Conservation (phyloP, 2,113 vertebrate species). For the Aphyosemion australe region DNA sequence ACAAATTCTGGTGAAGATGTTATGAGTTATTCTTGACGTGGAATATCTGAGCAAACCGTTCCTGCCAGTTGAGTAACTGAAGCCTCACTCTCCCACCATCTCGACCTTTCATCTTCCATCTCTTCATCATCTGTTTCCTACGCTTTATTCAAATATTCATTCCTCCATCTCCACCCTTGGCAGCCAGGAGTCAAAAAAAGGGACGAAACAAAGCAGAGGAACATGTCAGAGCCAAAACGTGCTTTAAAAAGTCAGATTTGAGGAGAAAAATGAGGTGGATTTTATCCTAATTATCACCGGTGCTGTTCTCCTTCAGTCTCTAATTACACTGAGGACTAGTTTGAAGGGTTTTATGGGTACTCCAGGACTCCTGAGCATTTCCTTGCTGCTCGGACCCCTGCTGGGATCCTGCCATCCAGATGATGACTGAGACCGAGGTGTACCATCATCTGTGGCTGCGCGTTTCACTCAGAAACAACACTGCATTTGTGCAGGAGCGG, state of each 20-base stretch:
- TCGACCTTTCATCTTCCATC: conserved; percentile 64
- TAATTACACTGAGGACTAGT: conserved; percentile 69
- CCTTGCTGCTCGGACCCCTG: conserved; percentile 63
- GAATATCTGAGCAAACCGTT: conserved; percentile 35
- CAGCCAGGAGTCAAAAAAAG: conserved; percentile 1
- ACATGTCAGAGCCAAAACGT: conserved; percentile 32
- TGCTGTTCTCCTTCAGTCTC: conserved; percentile 58
- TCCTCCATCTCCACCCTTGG: conserved; percentile 18
- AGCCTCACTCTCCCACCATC: conserved; percentile 60
- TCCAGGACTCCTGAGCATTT: conserved; percentile 65
- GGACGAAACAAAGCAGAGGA: conserved; percentile 35
- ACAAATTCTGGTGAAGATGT: conserved; percentile 32
- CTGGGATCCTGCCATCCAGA: conserved; percentile 69
- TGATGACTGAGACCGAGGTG: conserved; percentile 51
- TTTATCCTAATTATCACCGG: conserved; percentile 67
- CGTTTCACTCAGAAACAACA: conserved; percentile 33
- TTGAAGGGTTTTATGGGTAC: conserved; percentile 65
- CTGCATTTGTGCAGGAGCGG: conserved; percentile 23
- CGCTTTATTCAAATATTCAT: conserved; percentile 61
- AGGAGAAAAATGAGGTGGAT: conserved; percentile 18
- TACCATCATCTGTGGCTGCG: conserved; percentile 50
- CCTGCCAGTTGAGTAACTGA: conserved; percentile 38
- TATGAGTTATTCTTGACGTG: conserved; percentile 61
- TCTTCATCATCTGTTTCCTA: conserved; percentile 57
- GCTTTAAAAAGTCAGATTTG: conserved; percentile 44